These are phyloP conservation scores for Melikaiella ostensackeni DNA, from an alignment of 2,888 invertebrate genomes.

Conservation along the genomic window DNA sequence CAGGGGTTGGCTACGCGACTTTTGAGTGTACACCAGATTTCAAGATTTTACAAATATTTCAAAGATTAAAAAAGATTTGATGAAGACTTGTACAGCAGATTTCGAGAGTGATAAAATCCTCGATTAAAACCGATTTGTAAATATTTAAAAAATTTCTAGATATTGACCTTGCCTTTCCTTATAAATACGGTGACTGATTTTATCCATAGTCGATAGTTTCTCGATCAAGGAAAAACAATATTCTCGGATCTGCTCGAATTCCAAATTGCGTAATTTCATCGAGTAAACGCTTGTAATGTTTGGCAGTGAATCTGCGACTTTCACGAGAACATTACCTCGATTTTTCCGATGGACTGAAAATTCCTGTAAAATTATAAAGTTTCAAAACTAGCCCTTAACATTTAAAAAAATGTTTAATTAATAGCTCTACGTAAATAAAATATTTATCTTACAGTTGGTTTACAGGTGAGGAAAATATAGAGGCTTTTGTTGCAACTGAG, in stretches of 20 bases:
- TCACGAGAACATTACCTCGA: constrained; percentile 79
- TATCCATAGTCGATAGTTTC: constrained; percentile 82
- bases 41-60: no score
- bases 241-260: constrained; percentile 82
- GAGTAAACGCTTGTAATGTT: constrained; percentile 79
- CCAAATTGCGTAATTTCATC: constrained; percentile 80
- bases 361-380: constrained; percentile 77
- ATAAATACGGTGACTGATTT: constrained; percentile 82
- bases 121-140: neutral
- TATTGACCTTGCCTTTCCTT: constrained; percentile 81
- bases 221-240: constrained; percentile 82
- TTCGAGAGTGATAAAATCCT: no score
- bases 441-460: constrained; percentile 79
- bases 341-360: constrained; percentile 82
- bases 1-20: neutral
- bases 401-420: neutral
- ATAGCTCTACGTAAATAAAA: neutral
- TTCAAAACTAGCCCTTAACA: neutral
- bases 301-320: constrained; percentile 80
- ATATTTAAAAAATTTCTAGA: constrained; percentile 41
- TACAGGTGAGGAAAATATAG: constrained; percentile 83
- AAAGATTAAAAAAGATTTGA: no score
- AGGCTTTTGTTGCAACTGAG: constrained; percentile 83
- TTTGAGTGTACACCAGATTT: no score
- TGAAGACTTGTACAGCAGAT: no score